Conservation (phyloP, 2,797 vertebrate genomes). For the Enoplosus armatus region DNA sequence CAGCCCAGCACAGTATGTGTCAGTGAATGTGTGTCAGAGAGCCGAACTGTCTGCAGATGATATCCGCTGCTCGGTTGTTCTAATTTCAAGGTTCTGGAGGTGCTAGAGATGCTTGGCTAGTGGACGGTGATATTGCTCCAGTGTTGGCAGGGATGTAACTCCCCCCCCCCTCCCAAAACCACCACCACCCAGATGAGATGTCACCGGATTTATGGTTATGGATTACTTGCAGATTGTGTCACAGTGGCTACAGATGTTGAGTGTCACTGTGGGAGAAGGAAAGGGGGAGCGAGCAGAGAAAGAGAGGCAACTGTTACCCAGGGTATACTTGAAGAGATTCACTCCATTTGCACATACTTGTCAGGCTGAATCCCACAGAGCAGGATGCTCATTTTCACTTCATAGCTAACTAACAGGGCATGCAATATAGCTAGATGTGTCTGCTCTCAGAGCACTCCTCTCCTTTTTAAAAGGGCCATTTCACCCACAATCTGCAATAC, state of each 20-base stretch:
- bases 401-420: constrained; percentile 66
- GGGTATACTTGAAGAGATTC: constrained; percentile 67
- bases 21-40: constrained; percentile 35
- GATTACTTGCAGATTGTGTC: constrained; percentile 80
- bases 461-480: constrained; percentile 14
- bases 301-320: constrained; percentile 40
- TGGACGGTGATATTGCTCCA: constrained; percentile 78
- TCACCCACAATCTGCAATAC: constrained; percentile 11
- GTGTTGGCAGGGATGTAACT: constrained; percentile 53
- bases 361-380: constrained; percentile 65
- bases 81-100: constrained; percentile 78
- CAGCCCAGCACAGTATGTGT: constrained; percentile 1
- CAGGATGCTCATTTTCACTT: constrained; percentile 69
- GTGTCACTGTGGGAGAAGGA: constrained; percentile 54
- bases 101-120: constrained; percentile 74
- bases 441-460: constrained; percentile 20
- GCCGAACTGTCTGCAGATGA: constrained; percentile 24
- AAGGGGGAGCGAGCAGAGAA: constrained; percentile 2
- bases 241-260: constrained; percentile 72
- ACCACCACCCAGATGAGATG: constrained; percentile 46
- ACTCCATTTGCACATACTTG: constrained; percentile 77
- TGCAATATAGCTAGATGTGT: constrained; percentile 46
- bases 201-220: constrained; percentile 75
- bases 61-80: constrained; percentile 47
- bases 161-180: not conserved